Evolutionary conservation across 1,140 invertebrate species (phyloP), one percentile per base, ranked within the genome.

Genomic region (Drosophila saltans): DNA sequence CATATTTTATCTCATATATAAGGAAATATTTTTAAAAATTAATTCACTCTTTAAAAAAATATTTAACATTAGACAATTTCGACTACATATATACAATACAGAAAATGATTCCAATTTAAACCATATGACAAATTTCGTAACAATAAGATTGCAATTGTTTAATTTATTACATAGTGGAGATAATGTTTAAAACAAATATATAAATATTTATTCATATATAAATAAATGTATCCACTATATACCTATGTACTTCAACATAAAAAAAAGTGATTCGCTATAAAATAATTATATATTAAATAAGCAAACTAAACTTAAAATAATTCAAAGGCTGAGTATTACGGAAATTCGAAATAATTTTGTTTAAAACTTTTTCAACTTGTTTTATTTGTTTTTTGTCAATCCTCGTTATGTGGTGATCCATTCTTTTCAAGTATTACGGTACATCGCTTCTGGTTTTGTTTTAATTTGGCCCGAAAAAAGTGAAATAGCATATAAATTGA

Each of bases 401-500:
- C 30, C 58, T 16, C 60, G 57, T 61, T 58, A 56, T 36, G 36
- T 69, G 36, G 73, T 77, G 59, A 75, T 69, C 6, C 11, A 43
- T 43, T 33, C 74, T 77, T 70, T 77, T 59, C 16, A 59, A 39
- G 33, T 59, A 40, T 58, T 33, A 58, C n/a, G 56, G 6, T 40
- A 59, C 8, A 24, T 59, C 28, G 6, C n/a, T 10, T 4, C 11
- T 36, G 16, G 36, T 36, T n/a, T 11, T 58, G 7, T 59, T 59
- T 59, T 8, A 39, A 39, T 30, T 58, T 24, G 57, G 16, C 33
- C 33, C 33, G 9, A 40, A 59, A 56, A 16, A 57, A 33, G 24
- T 10, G 4, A 1, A 26, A 43, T 59, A 65, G 72, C 56, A 39
- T 39, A 36, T 75, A 78, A 74, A 80, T 66, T 77, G 66, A 63